phyloP scores from a whole-genome alignment of 92 coral and sea anemone genomes.

The Muricea muricata region DNA sequence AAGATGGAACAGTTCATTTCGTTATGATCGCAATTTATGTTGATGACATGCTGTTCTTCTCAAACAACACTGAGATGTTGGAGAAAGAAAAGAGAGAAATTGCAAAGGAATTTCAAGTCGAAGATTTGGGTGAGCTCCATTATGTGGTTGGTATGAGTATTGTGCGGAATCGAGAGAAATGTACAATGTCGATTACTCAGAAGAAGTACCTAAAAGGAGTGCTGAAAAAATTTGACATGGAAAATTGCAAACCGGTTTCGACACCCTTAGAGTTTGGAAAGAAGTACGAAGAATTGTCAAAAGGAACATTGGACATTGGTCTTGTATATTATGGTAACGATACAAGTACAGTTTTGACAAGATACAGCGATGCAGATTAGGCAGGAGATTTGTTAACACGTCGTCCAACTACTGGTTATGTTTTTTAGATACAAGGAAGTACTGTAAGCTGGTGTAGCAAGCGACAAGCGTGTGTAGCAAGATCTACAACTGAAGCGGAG shows the following conservation, averaged over 20 bases:
- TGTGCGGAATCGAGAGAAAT: neutral
- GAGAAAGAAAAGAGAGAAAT: slow-evolving; percentile 10
- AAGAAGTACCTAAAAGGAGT: slow-evolving; percentile 17
- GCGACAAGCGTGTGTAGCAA: neutral
- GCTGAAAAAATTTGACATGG: slow-evolving; percentile 34
- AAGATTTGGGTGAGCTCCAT: slow-evolving; percentile 20
- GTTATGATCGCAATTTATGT: too few relatives aligned
- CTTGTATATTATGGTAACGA: neutral
- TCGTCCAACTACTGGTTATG: slow-evolving; percentile 39
- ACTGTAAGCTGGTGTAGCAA: slow-evolving; percentile 52
- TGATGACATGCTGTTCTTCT: too few relatives aligned
- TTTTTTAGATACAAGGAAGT: slow-evolving; percentile 38
- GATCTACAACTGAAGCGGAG: neutral
- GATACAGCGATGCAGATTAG: slow-evolving; percentile 44
- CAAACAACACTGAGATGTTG: too few relatives aligned
- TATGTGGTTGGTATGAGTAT: slow-evolving; percentile 9
- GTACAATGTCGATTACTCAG: slow-evolving; percentile 21
- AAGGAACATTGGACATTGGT: slow-evolving; percentile 22
- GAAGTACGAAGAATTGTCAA: neutral
- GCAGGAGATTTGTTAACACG: slow-evolving; percentile 33
- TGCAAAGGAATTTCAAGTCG: neutral
- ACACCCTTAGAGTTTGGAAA: slow-evolving; percentile 28
- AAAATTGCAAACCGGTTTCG: slow-evolving; percentile 32
- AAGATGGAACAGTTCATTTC: too few relatives aligned
- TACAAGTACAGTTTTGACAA: neutral